These are phyloP conservation scores for Tenthredo amoena DNA, from an alignment of 2,888 invertebrate species.

Conservation along the genomic window DNA sequence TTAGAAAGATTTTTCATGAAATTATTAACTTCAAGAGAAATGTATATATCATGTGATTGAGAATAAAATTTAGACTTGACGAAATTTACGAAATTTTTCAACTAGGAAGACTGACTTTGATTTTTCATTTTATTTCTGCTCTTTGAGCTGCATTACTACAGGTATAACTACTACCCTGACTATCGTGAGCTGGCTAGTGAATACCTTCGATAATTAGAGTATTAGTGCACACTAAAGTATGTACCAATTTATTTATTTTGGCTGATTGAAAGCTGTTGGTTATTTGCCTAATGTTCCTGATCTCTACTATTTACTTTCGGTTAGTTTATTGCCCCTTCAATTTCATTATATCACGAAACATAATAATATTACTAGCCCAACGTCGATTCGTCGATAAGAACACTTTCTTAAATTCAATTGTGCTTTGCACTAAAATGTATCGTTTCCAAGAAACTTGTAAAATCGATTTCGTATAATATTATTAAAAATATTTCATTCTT, in stretches of 20 bases:
- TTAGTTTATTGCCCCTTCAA: not conserved
- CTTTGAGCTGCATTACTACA: constrained; percentile 6
- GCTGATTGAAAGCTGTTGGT: not conserved
- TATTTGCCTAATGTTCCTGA: not conserved
- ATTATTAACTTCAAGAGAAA: not conserved
- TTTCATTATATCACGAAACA: not conserved
- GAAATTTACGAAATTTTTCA: not conserved
- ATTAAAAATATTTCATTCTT: constrained; percentile 56
- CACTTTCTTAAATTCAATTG: constrained; percentile 43
- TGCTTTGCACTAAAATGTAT: constrained; percentile 34
- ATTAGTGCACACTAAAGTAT: not conserved
- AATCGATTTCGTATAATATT: constrained; percentile 34
- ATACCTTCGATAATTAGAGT: not conserved
- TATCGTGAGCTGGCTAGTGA: not conserved
- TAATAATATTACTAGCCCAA: not conserved
- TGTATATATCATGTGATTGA: not conserved
- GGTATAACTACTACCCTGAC: constrained; percentile 10
- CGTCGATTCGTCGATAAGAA: constrained; percentile 35
- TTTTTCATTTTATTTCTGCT: constrained; percentile 18
- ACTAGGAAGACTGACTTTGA: constrained; percentile 44
- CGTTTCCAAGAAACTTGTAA: constrained; percentile 21
- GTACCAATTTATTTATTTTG: constrained; percentile 25
- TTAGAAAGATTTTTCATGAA: not conserved
- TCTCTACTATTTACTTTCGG: constrained; percentile 19
- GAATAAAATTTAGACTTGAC: not conserved